These are phyloP conservation scores for Idaea biselata DNA, from an alignment of 2,888 invertebrate genomes.

Conservation along the genomic window DNA sequence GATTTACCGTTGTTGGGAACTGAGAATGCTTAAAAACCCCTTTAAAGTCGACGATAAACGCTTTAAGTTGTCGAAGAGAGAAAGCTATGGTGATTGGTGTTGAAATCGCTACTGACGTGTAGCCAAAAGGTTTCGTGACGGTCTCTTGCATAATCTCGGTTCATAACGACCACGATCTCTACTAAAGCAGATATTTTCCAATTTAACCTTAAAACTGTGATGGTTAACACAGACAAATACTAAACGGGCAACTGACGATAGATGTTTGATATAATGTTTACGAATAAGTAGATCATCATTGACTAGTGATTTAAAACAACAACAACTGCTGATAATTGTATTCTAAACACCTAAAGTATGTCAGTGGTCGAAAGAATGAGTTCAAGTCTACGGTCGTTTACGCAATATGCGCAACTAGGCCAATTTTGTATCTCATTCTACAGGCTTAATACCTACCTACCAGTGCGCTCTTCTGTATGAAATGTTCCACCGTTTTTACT, in stretches of 20 bases:
- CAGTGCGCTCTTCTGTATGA: conserved; percentile 13
- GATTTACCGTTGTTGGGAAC: not conserved
- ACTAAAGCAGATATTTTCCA: conserved; percentile 5
- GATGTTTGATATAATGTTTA: not conserved
- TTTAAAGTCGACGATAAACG: not conserved
- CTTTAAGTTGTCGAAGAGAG: conserved; percentile 41
- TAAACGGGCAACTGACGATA: not conserved
- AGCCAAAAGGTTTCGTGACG: conserved; percentile 71
- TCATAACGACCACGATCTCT: conserved; percentile 41
- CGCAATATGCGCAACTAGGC: conserved; percentile 70
- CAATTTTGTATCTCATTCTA: conserved; percentile 60
- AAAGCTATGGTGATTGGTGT: conserved; percentile 69
- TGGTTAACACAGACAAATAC: not conserved
- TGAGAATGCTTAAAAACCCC: not conserved
- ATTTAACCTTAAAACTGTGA: conserved; percentile 5
- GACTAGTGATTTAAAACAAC: not conserved
- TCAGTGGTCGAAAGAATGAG: conserved; percentile 59
- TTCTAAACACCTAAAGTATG: conserved; percentile 37
- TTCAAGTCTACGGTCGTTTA: conserved; percentile 75
- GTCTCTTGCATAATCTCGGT: conserved; percentile 62
- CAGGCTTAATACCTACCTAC: conserved; percentile 28
- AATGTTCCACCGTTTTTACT: conserved; percentile 9
- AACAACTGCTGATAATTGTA: not conserved
- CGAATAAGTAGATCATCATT: not conserved
- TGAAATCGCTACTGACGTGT: conserved; percentile 52